Base-by-base conservation (phyloP, 1,140 invertebrate species). In the Brachionus sp. region DNA sequence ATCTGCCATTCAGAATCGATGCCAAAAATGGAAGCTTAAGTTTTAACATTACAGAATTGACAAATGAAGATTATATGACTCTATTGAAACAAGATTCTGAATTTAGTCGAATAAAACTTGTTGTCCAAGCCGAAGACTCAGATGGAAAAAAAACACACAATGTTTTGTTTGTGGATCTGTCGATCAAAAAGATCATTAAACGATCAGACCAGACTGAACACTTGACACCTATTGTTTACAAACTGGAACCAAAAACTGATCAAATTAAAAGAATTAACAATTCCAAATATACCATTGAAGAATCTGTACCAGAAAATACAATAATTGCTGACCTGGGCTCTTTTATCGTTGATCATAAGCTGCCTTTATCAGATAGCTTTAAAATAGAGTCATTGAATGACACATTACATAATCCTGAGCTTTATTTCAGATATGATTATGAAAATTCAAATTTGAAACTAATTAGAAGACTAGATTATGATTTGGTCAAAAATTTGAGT, bases 341-440 rank as follows among this genome's bases (percentile, higher is more conserved):
- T 23, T 75, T 44, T 46, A 16, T 75, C 37, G 3, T 16, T 39
- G 35, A 42, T 7, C 35, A 37, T 9, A 70, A 70, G 9, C 35
- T 70, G 3, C 66, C 66, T 19, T 7, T 70, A 12, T 70, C 66
- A 0, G 77, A 80, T 33, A 80, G 23, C 39, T 80, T 80, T 10
- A 57, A 66, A 80, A 80, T 80, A 12, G 12, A 39, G 5, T 5
- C 77, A 9, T 13, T 13, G 23, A 80, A 44, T 5, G 50, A 66
- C 13, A 62, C 46, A 33, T 37, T 44, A 7, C 19, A 42, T 9
- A 66, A 42, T 66, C 77, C 77, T 7, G 62, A 57, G 33, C 50
- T 80, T 13, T 80, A 80, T 44, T 80, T 80, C 33, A 42, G 19
- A 66, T 80, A 80, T 12, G 77, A 80, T 66, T 44, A 66, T 39